Conservation (phyloP, 2,888 invertebrate genomes). For the Altica lythri region DNA sequence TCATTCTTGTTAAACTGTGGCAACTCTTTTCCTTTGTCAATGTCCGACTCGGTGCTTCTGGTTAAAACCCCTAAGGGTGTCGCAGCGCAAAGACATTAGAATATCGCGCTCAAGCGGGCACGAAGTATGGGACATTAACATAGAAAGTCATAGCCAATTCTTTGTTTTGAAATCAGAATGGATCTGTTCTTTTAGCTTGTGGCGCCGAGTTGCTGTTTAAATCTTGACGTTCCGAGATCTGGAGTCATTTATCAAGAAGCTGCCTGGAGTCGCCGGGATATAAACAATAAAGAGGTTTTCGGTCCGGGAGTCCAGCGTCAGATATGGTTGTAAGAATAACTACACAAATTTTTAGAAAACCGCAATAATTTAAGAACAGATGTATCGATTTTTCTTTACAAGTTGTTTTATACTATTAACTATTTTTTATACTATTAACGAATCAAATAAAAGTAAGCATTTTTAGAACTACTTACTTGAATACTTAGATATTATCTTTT, state of each 20-base stretch:
- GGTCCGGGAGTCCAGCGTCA: too few species aligned
- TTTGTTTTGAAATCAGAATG: constrained; percentile 42
- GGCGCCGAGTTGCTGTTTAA: constrained; percentile 42
- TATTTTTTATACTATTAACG: too few species aligned
- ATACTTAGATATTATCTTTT: too few species aligned
- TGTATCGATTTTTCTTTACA: too few species aligned
- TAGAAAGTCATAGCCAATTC: constrained; percentile 34
- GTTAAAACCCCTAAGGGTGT: constrained; percentile 13
- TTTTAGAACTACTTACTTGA: too few species aligned
- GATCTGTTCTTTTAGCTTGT: constrained; percentile 35
- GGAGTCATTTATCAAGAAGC: constrained; percentile 28
- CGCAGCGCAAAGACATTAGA: constrained; percentile 28
- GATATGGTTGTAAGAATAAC: background rate
- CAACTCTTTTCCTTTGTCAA: too few species aligned
- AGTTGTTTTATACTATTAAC: too few species aligned
- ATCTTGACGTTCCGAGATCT: constrained; percentile 38
- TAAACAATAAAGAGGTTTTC: constrained; percentile 3
- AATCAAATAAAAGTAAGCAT: too few species aligned
- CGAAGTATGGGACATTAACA: constrained; percentile 35
- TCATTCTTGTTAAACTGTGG: too few species aligned
- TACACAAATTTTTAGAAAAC: background rate
- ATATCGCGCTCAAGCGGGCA: constrained; percentile 31
- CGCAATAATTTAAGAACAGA: too few species aligned
- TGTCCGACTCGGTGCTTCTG: too few species aligned
- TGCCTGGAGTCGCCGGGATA: constrained; percentile 4